Evolutionary conservation across 2,797 vertebrate genomes (phyloP).

Genomic region (Champsocephalus gunnari): DNA sequence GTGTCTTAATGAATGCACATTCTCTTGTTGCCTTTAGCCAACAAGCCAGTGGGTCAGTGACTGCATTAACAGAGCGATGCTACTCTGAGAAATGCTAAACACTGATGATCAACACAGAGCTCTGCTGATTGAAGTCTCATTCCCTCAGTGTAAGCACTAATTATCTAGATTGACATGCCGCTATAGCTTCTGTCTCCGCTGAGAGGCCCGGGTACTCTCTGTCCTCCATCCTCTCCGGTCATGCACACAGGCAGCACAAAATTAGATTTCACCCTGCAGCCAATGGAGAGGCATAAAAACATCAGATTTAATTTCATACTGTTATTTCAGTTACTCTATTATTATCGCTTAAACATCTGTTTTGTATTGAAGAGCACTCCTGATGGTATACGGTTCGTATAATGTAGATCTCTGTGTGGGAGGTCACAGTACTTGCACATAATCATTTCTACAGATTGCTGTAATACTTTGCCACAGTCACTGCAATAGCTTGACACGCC

Average conservation of each 20-base stretch:
- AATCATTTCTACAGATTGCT: slow-evolving; percentile 2
- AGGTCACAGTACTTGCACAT: neutral
- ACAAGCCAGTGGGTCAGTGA: slow-evolving; percentile 57
- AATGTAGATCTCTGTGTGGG: slow-evolving; percentile 13
- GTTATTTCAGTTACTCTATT: slow-evolving; percentile 7
- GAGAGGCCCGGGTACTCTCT: slow-evolving; percentile 26
- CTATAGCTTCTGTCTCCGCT: slow-evolving; percentile 42
- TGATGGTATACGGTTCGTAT: neutral
- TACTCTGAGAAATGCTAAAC: slow-evolving; percentile 55
- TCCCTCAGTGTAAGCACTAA: slow-evolving; percentile 68
- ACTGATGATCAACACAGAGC: slow-evolving; percentile 62
- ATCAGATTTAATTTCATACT: slow-evolving; percentile 29
- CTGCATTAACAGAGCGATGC: slow-evolving; percentile 72
- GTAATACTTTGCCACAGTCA: neutral
- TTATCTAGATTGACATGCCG: slow-evolving; percentile 66
- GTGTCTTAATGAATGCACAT: slow-evolving; percentile 1
- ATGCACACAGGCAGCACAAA: slow-evolving; percentile 17
- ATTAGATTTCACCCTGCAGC: slow-evolving; percentile 39
- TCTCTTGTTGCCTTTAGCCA: slow-evolving; percentile 40
- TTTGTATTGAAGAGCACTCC: neutral
- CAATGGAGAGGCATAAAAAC: slow-evolving; percentile 18
- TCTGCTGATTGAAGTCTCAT: slow-evolving; percentile 73
- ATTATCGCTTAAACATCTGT: neutral
- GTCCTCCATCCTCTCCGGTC: slow-evolving; percentile 38
- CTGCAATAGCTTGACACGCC: neutral